phyloP scores from a whole-genome alignment of 2,797 vertebrate genomes.

The Eulemur mongoz region DNA sequence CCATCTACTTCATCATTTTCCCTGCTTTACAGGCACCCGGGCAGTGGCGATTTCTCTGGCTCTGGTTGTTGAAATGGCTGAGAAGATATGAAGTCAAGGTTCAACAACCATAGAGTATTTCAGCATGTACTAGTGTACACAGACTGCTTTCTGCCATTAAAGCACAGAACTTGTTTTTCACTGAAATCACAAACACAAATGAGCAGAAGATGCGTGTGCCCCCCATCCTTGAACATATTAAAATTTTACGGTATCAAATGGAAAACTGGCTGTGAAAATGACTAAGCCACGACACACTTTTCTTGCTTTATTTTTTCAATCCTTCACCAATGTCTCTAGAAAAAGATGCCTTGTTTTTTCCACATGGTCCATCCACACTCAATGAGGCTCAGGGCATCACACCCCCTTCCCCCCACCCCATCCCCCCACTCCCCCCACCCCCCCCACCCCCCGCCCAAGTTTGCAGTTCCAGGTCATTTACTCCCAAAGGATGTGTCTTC shows the following conservation, averaged over 20 bases:
- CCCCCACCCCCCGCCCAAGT: too few species aligned
- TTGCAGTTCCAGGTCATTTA: not conserved
- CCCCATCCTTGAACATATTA: not conserved
- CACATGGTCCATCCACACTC: not conserved
- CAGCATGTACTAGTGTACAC: not conserved
- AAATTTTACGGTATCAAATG: not conserved
- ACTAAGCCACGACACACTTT: not conserved
- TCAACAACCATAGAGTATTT: not conserved
- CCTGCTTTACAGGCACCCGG: not conserved
- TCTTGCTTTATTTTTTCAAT: not conserved
- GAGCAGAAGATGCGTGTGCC: not conserved
- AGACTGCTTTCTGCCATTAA: not conserved
- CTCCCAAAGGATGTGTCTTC: not conserved
- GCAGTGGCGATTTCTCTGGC: not conserved
- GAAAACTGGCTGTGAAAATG: constrained; percentile 2
- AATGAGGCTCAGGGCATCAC: not conserved
- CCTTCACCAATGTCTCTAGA: not conserved
- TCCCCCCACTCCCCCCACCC: too few species aligned
- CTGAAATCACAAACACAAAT: not conserved
- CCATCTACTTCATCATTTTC: not conserved
- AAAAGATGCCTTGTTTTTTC: not conserved
- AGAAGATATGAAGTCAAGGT: not conserved
- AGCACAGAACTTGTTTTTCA: not conserved
- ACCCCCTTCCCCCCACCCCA: too few species aligned
- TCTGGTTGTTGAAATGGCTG: not conserved